A percentile compares a stretch with the other conserved stretches of the same genome.
These are phyloP conservation scores for Lamellibrachia luymesi DNA, from an alignment of 1,140 invertebrate genomes.

Conservation along the genomic window DNA sequence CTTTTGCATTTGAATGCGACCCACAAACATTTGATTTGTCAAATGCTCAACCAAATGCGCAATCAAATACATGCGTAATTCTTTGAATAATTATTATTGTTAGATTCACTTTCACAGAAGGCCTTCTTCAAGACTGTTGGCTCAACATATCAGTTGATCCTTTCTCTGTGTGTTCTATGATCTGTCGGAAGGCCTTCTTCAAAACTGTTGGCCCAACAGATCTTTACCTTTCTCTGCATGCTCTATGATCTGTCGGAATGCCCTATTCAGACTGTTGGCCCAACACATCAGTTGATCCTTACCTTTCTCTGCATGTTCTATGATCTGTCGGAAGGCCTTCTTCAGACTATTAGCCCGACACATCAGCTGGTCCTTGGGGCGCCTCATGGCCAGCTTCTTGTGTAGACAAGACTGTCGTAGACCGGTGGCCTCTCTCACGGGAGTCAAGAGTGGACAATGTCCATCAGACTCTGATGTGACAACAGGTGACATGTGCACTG, in stretches of 20 bases:
- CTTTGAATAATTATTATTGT: too few species aligned
- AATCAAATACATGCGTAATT: too few species aligned
- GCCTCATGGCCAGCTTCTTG: background rate
- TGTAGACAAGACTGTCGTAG: conserved; percentile 16
- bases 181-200: background rate
- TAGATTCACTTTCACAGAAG: too few species aligned
- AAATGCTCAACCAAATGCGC: too few species aligned
- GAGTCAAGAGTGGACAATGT: background rate
- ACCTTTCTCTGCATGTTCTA: conserved; percentile 75
- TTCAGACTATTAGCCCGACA: conserved; percentile 79
- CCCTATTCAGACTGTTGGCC: conserved; percentile 58
- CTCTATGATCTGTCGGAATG: conserved; percentile 54
- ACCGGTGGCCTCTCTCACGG: conserved; percentile 20
- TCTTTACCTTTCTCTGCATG: conserved; percentile 69
- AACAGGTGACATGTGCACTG: background rate
- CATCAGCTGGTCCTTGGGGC: conserved; percentile 60
- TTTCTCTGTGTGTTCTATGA: conserved; percentile 61
- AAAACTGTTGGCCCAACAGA: conserved; percentile 64
- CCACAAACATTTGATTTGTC: too few species aligned
- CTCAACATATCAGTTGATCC: conserved; percentile 60
- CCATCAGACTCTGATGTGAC: background rate
- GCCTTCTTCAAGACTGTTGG: conserved; percentile 57
- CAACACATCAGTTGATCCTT: conserved; percentile 59
- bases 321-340: conserved; percentile 77
- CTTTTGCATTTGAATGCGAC: too few species aligned